A percentile compares a stretch with the other conserved stretches of the same genome.
Evolutionary conservation across 2,113 vertebrate genomes (phyloP).

Genomic region (Felis chaus): DNA sequence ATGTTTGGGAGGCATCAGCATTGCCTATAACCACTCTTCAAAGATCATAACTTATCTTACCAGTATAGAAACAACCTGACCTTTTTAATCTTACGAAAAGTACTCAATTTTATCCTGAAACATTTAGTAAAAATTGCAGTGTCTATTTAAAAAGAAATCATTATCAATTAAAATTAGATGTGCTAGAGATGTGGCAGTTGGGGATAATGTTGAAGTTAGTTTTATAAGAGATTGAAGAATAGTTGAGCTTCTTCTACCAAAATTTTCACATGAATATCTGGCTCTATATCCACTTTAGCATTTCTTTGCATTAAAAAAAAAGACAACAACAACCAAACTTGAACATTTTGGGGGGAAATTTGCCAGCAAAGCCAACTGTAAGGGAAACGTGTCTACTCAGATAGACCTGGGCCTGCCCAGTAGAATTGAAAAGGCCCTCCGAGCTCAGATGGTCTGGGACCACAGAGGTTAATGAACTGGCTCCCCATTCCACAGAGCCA

Average conservation of each 20-base stretch:
- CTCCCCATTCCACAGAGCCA: neutral
- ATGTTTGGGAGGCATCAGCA: neutral
- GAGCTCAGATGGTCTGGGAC: neutral
- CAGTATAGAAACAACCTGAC: neutral
- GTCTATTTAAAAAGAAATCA: constrained; percentile 1
- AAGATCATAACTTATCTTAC: neutral
- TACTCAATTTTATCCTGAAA: neutral
- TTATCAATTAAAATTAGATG: constrained; percentile 41
- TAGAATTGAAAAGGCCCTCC: constrained; percentile 20
- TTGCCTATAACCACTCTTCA: neutral
- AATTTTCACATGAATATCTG: neutral
- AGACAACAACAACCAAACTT: neutral
- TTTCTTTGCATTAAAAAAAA: constrained; percentile 30
- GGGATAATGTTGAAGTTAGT: constrained; percentile 38
- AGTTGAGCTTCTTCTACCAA: constrained; percentile 30
- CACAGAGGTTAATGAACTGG: constrained; percentile 63
- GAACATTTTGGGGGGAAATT: neutral
- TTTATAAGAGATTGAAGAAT: constrained; percentile 45
- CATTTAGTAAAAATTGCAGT: constrained; percentile 46
- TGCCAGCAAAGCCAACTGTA: neutral
- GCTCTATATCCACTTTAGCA: neutral
- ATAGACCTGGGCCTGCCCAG: neutral
- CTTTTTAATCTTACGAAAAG: constrained; percentile 43
- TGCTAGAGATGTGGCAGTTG: neutral
- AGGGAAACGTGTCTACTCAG: neutral